These are phyloP conservation scores for Meteorus cinctellus DNA, from an alignment of 2,888 invertebrate genomes.

Conservation along the genomic window DNA sequence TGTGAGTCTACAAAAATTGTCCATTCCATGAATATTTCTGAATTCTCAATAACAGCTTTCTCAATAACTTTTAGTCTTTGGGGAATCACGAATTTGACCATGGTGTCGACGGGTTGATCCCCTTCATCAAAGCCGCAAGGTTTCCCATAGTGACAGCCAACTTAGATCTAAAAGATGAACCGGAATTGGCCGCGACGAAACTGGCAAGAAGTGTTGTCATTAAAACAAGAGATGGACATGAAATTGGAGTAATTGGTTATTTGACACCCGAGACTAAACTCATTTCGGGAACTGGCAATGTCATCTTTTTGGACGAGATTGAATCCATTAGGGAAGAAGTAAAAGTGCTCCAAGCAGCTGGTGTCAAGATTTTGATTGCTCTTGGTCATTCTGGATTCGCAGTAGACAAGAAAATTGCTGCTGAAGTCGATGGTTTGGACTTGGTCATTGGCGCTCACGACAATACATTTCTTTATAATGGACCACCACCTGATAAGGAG, in stretches of 20 bases:
- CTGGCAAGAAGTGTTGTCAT: constrained; percentile 81
- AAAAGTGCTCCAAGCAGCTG: constrained; percentile 77
- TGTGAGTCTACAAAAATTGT: constrained; percentile 76
- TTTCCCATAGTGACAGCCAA: constrained; percentile 88
- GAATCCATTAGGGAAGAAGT: constrained; percentile 81
- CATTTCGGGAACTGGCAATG: constrained; percentile 74
- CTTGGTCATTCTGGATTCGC: constrained; percentile 91
- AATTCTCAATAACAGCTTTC: too few species aligned
- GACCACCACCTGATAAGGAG: constrained; percentile 81
- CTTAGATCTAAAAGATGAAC: constrained; percentile 81
- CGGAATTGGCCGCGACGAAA: constrained; percentile 76
- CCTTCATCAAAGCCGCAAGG: constrained; percentile 81
- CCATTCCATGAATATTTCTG: too few species aligned
- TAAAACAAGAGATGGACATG: constrained; percentile 76
- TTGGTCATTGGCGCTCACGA: constrained; percentile 93
- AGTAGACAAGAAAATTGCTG: constrained; percentile 85
- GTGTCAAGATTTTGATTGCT: constrained; percentile 88
- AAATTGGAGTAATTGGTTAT: constrained; percentile 90
- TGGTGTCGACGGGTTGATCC: constrained; percentile 79
- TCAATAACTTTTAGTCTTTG: neutral
- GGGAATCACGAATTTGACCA: neutral
- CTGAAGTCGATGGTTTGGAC: constrained; percentile 85
- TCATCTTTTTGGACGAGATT: constrained; percentile 80
- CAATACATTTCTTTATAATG: constrained; percentile 91
- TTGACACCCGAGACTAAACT: constrained; percentile 86